Conservation (phyloP, 2,797 vertebrate species). For the Acanthis flammea region DNA sequence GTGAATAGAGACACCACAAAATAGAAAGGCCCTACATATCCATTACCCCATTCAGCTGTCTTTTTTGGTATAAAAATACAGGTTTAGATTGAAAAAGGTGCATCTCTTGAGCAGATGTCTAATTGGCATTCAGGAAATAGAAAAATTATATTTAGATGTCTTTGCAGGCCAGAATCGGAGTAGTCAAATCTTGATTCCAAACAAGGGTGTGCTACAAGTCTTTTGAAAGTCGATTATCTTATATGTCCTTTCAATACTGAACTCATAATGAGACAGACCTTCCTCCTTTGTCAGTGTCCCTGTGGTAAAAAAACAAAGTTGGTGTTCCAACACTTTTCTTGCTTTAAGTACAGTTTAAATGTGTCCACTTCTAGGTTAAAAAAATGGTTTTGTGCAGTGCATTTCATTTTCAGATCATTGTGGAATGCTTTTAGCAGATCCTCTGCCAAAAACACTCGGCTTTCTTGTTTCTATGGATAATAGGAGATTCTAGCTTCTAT, state of each 20-base stretch:
- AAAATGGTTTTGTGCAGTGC: not conserved
- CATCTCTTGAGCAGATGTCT: not conserved
- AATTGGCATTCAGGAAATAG: not conserved
- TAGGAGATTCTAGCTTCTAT: not conserved
- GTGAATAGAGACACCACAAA: not conserved
- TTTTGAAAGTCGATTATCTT: not conserved
- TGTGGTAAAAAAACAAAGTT: not conserved
- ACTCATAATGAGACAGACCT: not conserved
- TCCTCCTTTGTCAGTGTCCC: not conserved
- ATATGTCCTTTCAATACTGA: not conserved
- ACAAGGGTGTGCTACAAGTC: not conserved
- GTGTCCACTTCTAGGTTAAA: not conserved
- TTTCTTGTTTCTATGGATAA: not conserved
- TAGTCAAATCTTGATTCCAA: not conserved
- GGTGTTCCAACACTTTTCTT: not conserved
- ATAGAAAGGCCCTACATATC: not conserved
- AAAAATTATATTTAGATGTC: not conserved
- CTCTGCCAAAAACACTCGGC: not conserved
- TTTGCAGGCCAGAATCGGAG: not conserved
- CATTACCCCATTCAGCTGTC: not conserved
- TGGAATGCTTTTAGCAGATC: not conserved
- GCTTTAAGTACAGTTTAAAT: not conserved
- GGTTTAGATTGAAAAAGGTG: not conserved
- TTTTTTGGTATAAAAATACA: not conserved
- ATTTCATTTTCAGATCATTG: not conserved